A percentile compares a stretch with the other conserved stretches of the same genome.
phyloP scores from a whole-genome alignment of 2,113 vertebrate species.

The Pangasianodon gigas region DNA sequence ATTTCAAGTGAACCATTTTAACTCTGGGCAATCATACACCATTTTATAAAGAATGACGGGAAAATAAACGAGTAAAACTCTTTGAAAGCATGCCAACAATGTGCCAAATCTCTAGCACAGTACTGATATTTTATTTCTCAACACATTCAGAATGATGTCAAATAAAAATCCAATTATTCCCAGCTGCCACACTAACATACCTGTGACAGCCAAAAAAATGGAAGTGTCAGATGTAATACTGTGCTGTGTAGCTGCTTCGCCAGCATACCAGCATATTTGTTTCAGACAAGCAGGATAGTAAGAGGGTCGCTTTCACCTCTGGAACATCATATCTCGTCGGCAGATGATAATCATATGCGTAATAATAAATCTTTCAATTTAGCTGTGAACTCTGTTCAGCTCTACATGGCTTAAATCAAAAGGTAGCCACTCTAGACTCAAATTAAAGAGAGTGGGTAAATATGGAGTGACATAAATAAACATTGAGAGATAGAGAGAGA shows the following conservation, averaged over 20 bases:
- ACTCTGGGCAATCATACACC: not conserved
- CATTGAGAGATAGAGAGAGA: slow-evolving; percentile 16
- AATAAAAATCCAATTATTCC: slow-evolving; percentile 56
- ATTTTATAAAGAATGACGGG: not conserved
- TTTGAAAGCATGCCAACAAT: slow-evolving; percentile 31
- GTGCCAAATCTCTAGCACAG: not conserved
- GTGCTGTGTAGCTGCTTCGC: slow-evolving; percentile 35
- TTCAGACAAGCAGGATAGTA: slow-evolving; percentile 34
- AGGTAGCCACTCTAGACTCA: slow-evolving; percentile 25
- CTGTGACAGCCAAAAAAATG: slow-evolving; percentile 49
- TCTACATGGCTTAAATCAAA: slow-evolving; percentile 37
- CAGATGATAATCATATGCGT: slow-evolving; percentile 38
- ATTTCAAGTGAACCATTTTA: not conserved
- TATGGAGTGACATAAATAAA: slow-evolving; percentile 15
- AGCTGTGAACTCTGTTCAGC: slow-evolving; percentile 7
- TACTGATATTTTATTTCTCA: slow-evolving; percentile 34
- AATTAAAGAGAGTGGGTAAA: slow-evolving; percentile 40
- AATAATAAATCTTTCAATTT: slow-evolving; percentile 42
- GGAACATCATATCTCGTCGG: slow-evolving; percentile 32
- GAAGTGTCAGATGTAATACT: slow-evolving; percentile 46
- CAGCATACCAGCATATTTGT: slow-evolving; percentile 33
- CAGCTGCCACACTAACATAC: slow-evolving; percentile 40
- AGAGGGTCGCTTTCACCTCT: slow-evolving; percentile 26
- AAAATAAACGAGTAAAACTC: slow-evolving; percentile 34
- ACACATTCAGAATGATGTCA: slow-evolving; percentile 35